Percentiles rank a stretch among this genome's conserved stretches.
These are phyloP conservation scores for Macropodus opercularis DNA, from an alignment of 2,797 vertebrate genomes.

Conservation along the genomic window DNA sequence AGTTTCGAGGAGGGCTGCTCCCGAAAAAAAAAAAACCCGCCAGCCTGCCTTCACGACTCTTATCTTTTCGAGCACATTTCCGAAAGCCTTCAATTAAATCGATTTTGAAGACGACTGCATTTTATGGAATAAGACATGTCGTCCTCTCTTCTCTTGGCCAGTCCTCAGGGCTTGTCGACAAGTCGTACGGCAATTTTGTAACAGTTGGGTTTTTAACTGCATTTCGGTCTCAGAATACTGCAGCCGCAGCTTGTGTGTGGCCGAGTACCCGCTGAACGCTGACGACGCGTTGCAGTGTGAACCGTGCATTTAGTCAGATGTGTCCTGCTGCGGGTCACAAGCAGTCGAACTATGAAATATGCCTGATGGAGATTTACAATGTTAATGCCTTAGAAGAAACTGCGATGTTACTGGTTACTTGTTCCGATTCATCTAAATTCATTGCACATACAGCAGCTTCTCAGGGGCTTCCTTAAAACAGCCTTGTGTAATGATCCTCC, in stretches of 20 bases:
- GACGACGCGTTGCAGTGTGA: background rate
- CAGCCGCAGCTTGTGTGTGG: slow-evolving; percentile 13
- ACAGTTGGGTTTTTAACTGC: slow-evolving; percentile 42
- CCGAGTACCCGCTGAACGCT: background rate
- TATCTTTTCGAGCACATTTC: slow-evolving; percentile 75
- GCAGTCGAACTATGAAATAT: background rate
- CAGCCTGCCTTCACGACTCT: slow-evolving; percentile 58
- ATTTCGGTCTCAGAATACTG: slow-evolving; percentile 23
- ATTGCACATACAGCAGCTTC: slow-evolving; percentile 15
- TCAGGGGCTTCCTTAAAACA: slow-evolving; percentile 10
- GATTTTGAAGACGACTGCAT: slow-evolving; percentile 69
- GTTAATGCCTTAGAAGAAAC: background rate
- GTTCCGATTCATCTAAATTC: slow-evolving; percentile 14
- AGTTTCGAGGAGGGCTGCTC: slow-evolving; percentile 49
- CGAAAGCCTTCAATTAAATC: slow-evolving; percentile 67
- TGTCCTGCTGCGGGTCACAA: background rate
- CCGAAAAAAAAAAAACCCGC: slow-evolving; percentile 40
- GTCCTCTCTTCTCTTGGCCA: slow-evolving; percentile 21
- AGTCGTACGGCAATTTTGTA: slow-evolving; percentile 22
- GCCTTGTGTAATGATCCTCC: slow-evolving; percentile 24
- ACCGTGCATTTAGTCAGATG: background rate
- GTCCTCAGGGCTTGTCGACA: slow-evolving; percentile 25
- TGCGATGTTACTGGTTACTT: no score
- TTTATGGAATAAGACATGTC: slow-evolving; percentile 62
- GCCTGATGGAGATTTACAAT: no score